Base-by-base conservation (phyloP, 2,113 vertebrate genomes). In the Psittacula cyanocephala region DNA sequence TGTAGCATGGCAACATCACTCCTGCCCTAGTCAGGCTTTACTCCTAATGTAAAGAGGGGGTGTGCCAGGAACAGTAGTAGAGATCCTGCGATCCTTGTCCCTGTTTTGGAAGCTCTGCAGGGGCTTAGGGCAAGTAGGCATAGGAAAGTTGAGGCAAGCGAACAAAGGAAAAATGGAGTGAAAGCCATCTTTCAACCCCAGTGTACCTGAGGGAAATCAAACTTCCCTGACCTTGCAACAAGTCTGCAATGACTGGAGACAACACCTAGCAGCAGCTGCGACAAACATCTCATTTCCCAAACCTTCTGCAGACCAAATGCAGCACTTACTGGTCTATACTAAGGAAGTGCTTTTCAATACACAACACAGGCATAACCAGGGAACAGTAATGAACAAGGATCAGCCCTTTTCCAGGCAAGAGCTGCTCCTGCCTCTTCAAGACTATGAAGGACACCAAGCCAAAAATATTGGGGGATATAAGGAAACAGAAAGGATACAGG, bases 1-100 rank as follows among this genome's bases (percentile, higher is more conserved):
- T 41, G 86, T 71, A 93, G 89, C 91, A 33, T 18, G 63, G 91
- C 88, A 95, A 93, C 80, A 23, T 29, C 88, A 18, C 75, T 86
- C 47, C 14, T 44, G 59, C 41, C 29, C 82, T 86, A 10, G 25
- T 64, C 63, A 64, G 74, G 62, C 79, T 92, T 23, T 77, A 88
- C 79, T 92, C n/a, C 43, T 53, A 14, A 27, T 29, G 55, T 44
- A 46, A 47, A 67, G 22, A 20, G 11, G 0, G 13, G 5, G 23
- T 52, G 41, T 7, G 25, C 50, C 60, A 74, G n/a, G 8, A 28
- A 65, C 79, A 68, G 75, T 3, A 68, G 49, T 3, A 50, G 44
- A 33, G 69, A 57, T 83, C 43, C 80, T 88, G 78, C 33, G 52
- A 3, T 1, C 49, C 28, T 81, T 39, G 6, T 28, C 57, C 44